Evolutionary conservation across 1,140 invertebrate genomes (phyloP).

Genomic region (Zaprionus gabonicus): DNA sequence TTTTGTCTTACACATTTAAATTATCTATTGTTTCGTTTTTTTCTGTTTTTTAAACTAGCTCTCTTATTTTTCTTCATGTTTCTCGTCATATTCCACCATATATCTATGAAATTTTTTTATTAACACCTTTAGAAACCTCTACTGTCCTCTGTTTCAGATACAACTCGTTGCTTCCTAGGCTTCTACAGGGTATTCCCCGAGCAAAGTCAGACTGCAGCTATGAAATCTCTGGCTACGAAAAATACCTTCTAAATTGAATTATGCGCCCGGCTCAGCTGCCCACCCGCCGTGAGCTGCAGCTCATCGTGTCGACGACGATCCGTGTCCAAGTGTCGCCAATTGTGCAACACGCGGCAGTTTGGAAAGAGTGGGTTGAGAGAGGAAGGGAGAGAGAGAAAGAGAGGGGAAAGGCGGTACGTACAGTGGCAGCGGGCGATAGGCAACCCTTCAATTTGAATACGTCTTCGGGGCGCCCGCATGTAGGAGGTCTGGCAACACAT

Average conservation of each 20-base stretch:
- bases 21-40: too few species aligned
- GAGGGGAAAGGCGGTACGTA: background rate
- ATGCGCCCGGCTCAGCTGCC: constrained; percentile 35
- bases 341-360: constrained; percentile 32
- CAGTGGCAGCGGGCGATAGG: constrained; percentile 17
- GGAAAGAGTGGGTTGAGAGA: background rate
- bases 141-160: background rate
- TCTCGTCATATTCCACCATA: too few species aligned
- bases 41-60: too few species aligned
- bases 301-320: constrained; percentile 18
- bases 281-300: constrained; percentile 26
- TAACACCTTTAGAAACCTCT: too few species aligned
- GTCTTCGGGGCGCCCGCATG: constrained; percentile 77
- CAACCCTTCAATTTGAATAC: constrained; percentile 68
- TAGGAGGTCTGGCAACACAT: constrained; percentile 38
- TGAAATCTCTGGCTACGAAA: constrained; percentile 44
- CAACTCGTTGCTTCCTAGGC: background rate
- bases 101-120: too few species aligned
- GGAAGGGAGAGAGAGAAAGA: background rate
- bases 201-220: constrained; percentile 1
- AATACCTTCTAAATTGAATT: constrained; percentile 68
- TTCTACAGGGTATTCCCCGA: constrained; percentile 5
- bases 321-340: constrained; percentile 72
- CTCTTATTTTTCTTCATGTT: too few species aligned
- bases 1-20: too few species aligned